phyloP scores from a whole-genome alignment of 2,113 vertebrate species.

The Catharus bicknelli region DNA sequence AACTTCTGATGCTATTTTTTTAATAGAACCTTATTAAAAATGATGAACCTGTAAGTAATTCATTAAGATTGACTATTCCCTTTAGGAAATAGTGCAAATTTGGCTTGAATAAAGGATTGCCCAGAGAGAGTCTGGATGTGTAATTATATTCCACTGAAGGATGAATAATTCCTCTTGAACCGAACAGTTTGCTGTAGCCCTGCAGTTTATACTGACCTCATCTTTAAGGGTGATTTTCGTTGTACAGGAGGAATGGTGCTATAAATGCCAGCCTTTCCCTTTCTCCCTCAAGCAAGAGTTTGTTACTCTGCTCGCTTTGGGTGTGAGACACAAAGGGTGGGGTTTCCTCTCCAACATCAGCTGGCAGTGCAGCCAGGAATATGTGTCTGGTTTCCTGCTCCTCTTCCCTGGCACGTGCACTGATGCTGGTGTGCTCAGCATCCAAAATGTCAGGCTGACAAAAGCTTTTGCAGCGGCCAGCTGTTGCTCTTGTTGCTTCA shows the following conservation, averaged over 20 bases:
- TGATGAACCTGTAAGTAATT: conserved; percentile 20
- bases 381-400: background rate
- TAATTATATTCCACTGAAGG: conserved; percentile 40
- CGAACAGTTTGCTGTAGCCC: background rate
- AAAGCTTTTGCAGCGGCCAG: background rate
- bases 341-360: background rate
- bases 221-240: background rate
- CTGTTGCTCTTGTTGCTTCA: background rate
- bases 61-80: conserved; percentile 38
- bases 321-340: background rate
- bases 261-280: background rate
- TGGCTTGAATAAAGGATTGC: conserved; percentile 4
- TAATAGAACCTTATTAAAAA: conserved; percentile 6
- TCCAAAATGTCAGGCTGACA: background rate
- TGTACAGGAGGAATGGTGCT: accelerated
- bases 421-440: accelerated
- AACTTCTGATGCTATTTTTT: background rate
- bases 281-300: background rate
- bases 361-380: background rate
- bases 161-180: conserved; percentile 42
- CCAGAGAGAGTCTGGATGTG: background rate
- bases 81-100: conserved; percentile 27
- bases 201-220: conserved; percentile 22
- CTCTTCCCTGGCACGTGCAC: accelerated
- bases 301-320: background rate